Conservation (phyloP, 2,888 invertebrate species). For the Hylaea fasciaria region DNA sequence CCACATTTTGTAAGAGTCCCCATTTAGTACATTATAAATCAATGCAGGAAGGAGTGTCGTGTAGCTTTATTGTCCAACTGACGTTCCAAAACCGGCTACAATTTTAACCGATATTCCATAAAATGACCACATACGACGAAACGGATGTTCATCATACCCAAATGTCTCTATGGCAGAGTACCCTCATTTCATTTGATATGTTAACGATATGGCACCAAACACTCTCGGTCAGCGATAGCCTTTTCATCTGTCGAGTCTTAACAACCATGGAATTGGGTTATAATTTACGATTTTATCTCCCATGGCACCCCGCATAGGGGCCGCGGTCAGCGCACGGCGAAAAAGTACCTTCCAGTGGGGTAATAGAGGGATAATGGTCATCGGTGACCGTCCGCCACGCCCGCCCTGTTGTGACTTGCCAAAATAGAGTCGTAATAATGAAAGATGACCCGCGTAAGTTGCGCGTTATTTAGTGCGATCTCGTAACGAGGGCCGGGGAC, state of each 20-base stretch:
- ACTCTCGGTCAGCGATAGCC: conserved; percentile 70
- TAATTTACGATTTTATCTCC: conserved; percentile 85
- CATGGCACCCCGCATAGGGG: conserved; percentile 78
- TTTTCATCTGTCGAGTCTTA: conserved; percentile 84
- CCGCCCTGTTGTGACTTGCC: conserved; percentile 81
- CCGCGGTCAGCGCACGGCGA: conserved; percentile 75
- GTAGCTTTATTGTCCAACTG: conserved; percentile 40
- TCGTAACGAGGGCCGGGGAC: conserved; percentile 68
- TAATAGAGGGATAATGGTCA: conserved; percentile 73
- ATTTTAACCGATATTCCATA: conserved; percentile 44
- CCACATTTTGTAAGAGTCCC: too few species aligned
- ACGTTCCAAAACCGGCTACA: conserved; percentile 40
- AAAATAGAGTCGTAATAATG: conserved; percentile 83
- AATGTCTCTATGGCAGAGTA: conserved; percentile 70
- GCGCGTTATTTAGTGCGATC: conserved; percentile 76
- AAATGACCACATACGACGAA: conserved; percentile 53
- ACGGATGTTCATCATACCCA: conserved; percentile 68
- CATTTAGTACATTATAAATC: conserved; percentile 23
- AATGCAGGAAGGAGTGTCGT: conserved; percentile 16
- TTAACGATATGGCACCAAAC: conserved; percentile 77
- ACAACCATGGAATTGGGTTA: conserved; percentile 83
- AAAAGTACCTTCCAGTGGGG: conserved; percentile 64
- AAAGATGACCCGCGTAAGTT: conserved; percentile 79
- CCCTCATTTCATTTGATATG: conserved; percentile 76
- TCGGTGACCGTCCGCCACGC: conserved; percentile 70